phyloP scores from a whole-genome alignment of 2,888 invertebrate genomes.

The Folsomia manolachei region DNA sequence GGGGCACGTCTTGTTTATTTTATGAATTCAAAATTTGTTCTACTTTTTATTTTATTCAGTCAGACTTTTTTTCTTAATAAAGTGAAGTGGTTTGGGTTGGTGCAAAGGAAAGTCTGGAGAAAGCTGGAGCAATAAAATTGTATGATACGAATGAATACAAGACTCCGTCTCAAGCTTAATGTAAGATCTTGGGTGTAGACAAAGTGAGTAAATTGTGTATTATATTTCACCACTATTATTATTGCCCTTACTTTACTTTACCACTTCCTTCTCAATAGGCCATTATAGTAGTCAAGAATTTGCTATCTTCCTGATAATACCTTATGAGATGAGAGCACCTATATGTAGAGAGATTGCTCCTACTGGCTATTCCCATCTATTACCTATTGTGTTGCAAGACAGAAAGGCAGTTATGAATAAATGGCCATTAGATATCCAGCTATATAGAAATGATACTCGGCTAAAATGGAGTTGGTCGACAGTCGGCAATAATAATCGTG shows the following conservation, averaged over 20 bases:
- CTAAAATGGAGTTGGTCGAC: neutral
- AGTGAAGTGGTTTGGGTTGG: neutral
- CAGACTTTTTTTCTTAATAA: neutral
- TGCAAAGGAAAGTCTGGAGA: neutral
- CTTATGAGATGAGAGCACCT: neutral
- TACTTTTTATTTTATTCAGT: neutral
- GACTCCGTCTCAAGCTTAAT: too few species aligned
- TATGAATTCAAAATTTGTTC: neutral
- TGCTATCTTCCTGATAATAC: neutral
- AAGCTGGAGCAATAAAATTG: neutral
- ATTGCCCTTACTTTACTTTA: neutral
- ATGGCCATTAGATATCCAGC: constrained; percentile 26
- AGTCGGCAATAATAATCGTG: constrained; percentile 48
- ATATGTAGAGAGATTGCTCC: neutral
- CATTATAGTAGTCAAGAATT: neutral
- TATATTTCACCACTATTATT: neutral
- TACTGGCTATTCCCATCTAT: neutral
- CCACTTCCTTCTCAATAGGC: neutral
- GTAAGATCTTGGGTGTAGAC: neutral
- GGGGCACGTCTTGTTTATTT: neutral
- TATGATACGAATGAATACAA: neutral
- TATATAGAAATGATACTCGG: too few species aligned
- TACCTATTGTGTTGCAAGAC: neutral
- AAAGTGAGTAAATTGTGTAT: neutral
- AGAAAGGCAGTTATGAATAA: constrained; percentile 37